Conservation (phyloP, 2,113 vertebrate genomes). For the Myodes glareolus region DNA sequence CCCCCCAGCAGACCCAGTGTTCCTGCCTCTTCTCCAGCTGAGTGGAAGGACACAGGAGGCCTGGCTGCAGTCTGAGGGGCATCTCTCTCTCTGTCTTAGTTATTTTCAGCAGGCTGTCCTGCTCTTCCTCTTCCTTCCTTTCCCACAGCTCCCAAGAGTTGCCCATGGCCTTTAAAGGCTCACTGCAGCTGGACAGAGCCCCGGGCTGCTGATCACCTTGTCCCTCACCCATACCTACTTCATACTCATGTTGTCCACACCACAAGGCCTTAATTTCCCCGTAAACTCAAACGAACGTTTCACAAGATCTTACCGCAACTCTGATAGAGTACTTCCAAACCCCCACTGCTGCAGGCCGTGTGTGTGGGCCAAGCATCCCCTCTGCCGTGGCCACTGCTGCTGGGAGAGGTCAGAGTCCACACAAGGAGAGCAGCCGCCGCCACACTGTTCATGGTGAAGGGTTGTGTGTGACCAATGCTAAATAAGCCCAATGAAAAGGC, state of each 20-base stretch:
- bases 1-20: constrained; percentile 51
- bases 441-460: constrained; percentile 78
- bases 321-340: constrained; percentile 86
- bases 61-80: constrained; percentile 51
- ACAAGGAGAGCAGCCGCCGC: constrained; percentile 13
- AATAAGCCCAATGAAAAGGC: background rate
- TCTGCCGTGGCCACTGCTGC: background rate
- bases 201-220: background rate
- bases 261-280: background rate
- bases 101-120: background rate
- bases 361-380: constrained; percentile 84
- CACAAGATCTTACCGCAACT: constrained; percentile 87
- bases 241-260: accelerated
- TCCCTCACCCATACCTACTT: background rate
- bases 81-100: background rate
- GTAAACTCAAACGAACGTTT: constrained; percentile 45
- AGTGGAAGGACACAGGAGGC: constrained; percentile 71
- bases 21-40: constrained; percentile 61
- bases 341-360: constrained; percentile 83
- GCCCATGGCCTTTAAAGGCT: background rate
- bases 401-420: constrained; percentile 75
- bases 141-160: background rate
- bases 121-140: background rate
- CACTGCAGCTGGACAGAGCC: background rate
- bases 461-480: background rate